These are phyloP conservation scores for Epistrophe eligans DNA, from an alignment of 2,888 invertebrate species.

Conservation along the genomic window DNA sequence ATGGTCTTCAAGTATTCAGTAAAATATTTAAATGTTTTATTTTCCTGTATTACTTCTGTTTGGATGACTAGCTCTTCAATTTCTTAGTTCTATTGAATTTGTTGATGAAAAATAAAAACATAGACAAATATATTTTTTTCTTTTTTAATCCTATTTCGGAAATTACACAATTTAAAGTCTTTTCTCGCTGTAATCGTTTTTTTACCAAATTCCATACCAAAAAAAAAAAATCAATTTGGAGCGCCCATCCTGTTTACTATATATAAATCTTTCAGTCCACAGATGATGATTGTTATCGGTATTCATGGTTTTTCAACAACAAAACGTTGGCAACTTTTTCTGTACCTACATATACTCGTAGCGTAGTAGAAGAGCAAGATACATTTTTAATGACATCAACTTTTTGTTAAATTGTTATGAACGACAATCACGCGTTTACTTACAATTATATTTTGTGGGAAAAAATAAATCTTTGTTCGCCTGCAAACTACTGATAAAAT, in stretches of 20 bases:
- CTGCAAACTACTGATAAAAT: constrained; percentile 26
- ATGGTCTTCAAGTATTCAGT: too few relatives aligned
- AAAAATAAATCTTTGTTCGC: constrained; percentile 6
- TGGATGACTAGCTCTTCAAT: too few relatives aligned
- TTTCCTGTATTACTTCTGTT: too few relatives aligned
- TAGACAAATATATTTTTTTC: too few relatives aligned
- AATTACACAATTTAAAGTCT: background rate
- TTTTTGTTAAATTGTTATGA: background rate
- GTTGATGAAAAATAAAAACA: too few relatives aligned
- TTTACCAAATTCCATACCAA: background rate
- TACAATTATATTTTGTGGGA: background rate
- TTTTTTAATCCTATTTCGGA: background rate
- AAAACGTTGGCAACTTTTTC: background rate
- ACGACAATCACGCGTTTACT: constrained; percentile 12
- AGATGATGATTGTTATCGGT: background rate
- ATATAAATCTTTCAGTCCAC: background rate
- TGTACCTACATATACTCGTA: background rate
- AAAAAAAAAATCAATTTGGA: background rate
- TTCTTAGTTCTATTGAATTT: too few relatives aligned
- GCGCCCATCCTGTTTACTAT: background rate
- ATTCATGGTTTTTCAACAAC: background rate
- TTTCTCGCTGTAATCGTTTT: background rate
- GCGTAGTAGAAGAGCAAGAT: background rate
- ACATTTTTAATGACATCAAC: constrained; percentile 8
- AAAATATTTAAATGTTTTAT: too few relatives aligned